Base-by-base conservation (phyloP, 2,113 vertebrate species). In the Tychaedon coryphoeus region DNA sequence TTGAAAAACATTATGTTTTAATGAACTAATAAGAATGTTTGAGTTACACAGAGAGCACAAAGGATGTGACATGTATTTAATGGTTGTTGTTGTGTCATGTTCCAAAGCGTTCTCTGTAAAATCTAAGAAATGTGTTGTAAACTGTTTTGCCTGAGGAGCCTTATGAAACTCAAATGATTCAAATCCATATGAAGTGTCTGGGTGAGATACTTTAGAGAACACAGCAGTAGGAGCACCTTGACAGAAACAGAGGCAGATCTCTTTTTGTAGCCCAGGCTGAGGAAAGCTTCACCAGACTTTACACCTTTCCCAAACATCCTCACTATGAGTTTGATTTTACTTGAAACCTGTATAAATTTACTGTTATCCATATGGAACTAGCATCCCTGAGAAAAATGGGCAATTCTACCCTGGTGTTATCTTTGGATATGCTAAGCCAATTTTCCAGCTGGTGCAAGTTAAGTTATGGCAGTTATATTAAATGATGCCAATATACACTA, bases 391-490 rank as follows among this genome's bases (percentile, higher is more conserved):
- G 88, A 91, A 94, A 95, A 96, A 92, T 73, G 54, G 81, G 87
- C 34, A 85, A 42, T 91, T 92, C 89, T 75, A 66, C 19, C 62
- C 62, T 66, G 3, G 56, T 86, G 81, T 91, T 96, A 92, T 85
- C 89, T 95, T 96, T 91, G 90, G 87, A 94, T 85, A 79, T 79
- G 60, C 62, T 90, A 79, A 91, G 67, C n/a, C 6, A 2, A 88
- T 94, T 94, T 96, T 53, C 88, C 93, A 95, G 95, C 85, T 96
- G 92, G 93, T 92, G 31, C 72, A 92, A 92, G 88, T 93, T 93
- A 90, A 91, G 88, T 88, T 92, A 82, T 83, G 78, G 87, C 85
- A 96, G 88, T 93, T 93, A 94, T 88, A 93, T 96, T 95, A 96
- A 96, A 91, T 28, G 51, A 93, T 90, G 94, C 82, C 93, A 92